Percentiles rank a stretch among this genome's conserved stretches.
Evolutionary conservation across 2,888 invertebrate species (phyloP).

Genomic region (Drosophila multiciliata): DNA sequence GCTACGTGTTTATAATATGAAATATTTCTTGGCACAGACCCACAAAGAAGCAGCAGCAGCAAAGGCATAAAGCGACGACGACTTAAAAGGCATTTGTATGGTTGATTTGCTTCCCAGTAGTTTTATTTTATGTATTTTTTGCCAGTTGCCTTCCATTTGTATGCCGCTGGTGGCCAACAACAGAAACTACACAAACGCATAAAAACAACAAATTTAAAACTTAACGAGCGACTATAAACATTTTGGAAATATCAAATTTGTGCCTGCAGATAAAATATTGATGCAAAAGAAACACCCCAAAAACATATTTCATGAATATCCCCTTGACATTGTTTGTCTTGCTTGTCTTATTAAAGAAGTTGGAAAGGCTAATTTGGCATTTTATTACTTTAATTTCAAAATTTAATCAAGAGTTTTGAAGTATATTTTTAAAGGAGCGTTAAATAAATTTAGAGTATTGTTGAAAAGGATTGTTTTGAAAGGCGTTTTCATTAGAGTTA

Average conservation of each 20-base stretch:
- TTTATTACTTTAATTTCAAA: neutral
- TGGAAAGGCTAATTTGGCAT: neutral
- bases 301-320: slow-evolving; percentile 6
- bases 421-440: neutral
- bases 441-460: neutral
- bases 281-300: slow-evolving; percentile 15
- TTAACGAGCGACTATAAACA: slow-evolving; percentile 47
- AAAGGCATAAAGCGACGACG: slow-evolving; percentile 30
- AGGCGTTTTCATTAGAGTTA: neutral
- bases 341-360: neutral
- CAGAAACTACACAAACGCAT: slow-evolving; percentile 6
- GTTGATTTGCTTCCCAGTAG: slow-evolving; percentile 46
- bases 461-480: neutral
- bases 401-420: neutral
- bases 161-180: slow-evolving; percentile 36
- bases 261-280: slow-evolving; percentile 12
- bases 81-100: slow-evolving; percentile 64
- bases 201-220: slow-evolving; percentile 38
- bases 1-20: slow-evolving; percentile 68
- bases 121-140: slow-evolving; percentile 43
- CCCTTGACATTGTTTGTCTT: neutral
- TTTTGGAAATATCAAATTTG: slow-evolving; percentile 28
- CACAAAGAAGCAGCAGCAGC: slow-evolving; percentile 3
- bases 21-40: slow-evolving; percentile 54
- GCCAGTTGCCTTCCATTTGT: slow-evolving; percentile 39